Evolutionary conservation across 1,140 invertebrate genomes (phyloP), one percentile per base, ranked within the genome.

Genomic region (Limonius californicus): DNA sequence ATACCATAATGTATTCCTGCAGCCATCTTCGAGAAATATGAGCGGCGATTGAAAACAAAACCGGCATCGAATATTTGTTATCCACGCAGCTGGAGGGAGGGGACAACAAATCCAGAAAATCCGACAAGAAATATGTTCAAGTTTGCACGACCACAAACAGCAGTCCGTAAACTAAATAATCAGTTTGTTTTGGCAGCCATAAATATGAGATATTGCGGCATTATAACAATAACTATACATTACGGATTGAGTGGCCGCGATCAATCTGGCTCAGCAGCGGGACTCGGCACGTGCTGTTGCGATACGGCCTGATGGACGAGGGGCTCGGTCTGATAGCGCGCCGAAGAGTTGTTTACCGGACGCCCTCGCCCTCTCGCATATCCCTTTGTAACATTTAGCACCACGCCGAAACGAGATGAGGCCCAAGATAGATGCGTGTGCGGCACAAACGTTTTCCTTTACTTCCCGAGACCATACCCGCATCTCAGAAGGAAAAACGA

Each of bases 191-290:
- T 45, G 42, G 42, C 42, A n/a, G 42, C 42, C 2, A 45, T 45
- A 45, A 45, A 45, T 45, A 45, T 45, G 42, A 45, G 42, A 45
- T 45, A 45, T 45, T 45, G 6, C 42, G 42, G 42, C 12, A 45
- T 45, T 45, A 45, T 45, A 45, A 45, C 42, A 45, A 45, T 45
- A 45, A 45, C 42, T 45, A 45, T 45, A 45, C 42, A 45, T 45
- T 45, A 45, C 42, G 16, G 42, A 45, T 45, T 45, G 42, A 45
- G 42, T 45, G 42, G 42, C 42, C 42, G 42, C 42, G 42, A 45
- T 45, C 42, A 45, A 45, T 45, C 42, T 45, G 42, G 42, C n/a
- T 45, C 42, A 45, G 42, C 16, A 45, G 42, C 16, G 42, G 23
- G 16, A 45, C 42, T 45, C 42, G 42, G 42, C 42, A 45, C 42